Percentiles rank a stretch among this genome's conserved stretches.
Conservation (phyloP, 2,888 invertebrate genomes). For the Phanerotoma sp. region DNA sequence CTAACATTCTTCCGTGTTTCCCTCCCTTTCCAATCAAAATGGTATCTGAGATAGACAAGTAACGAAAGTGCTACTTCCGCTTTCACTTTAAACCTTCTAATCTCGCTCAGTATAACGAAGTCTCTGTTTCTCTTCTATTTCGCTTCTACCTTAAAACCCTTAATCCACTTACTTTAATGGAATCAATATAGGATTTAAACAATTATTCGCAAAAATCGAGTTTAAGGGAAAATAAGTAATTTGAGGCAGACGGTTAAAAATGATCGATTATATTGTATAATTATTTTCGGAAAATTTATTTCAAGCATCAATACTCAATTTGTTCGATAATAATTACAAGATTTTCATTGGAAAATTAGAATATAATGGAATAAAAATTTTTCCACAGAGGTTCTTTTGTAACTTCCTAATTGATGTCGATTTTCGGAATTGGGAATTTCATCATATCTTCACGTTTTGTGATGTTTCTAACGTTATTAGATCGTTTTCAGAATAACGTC, state of each 20-base stretch:
- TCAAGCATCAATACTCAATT: no score
- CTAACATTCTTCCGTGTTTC: not conserved
- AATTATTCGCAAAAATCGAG: conserved; percentile 33
- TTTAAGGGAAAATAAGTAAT: not conserved
- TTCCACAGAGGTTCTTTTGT: no score
- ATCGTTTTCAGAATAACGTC: no score
- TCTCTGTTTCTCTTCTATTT: conserved; percentile 11
- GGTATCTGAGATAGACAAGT: conserved; percentile 4
- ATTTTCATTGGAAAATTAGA: no score
- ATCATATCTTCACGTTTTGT: no score
- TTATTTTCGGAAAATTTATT: no score
- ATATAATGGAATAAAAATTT: no score
- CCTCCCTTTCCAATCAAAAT: not conserved
- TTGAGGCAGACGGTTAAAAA: not conserved
- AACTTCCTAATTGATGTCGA: no score
- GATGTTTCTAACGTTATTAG: no score
- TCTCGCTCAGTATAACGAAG: not conserved
- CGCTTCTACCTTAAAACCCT: not conserved
- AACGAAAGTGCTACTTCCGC: conserved; percentile 12
- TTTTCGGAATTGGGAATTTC: no score
- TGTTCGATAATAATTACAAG: no score
- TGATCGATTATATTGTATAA: no score
- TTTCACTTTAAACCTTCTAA: conserved; percentile 9
- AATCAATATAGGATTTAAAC: conserved; percentile 44
- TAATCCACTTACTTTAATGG: conserved; percentile 37